Base-by-base conservation (phyloP, 2,797 vertebrate genomes). In the Sebastes umbrosus region DNA sequence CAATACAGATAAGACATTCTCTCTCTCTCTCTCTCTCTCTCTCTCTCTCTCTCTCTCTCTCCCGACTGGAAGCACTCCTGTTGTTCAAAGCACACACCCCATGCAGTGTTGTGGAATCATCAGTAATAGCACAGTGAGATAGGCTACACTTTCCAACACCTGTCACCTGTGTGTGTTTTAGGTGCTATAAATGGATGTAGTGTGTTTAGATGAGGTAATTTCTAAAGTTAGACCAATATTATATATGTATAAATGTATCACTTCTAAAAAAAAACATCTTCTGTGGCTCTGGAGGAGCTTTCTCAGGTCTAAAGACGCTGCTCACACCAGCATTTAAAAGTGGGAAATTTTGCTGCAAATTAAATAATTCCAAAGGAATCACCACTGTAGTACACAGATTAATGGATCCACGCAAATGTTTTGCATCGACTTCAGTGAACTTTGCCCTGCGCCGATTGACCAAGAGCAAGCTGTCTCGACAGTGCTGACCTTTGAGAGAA, bases 1-100 rank as follows among this genome's bases (percentile, higher is more conserved):
- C 90, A 84, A 90, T 90, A 90, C 50, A 75, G 82, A 91, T 90
- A 87, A 87, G 76, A 12, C 70, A 13, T 74, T 69, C 55, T 59
- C 13, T 2, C 46, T 70, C 64, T 63, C 25, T 58, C 50, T 29
- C 60, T 55, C 22, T 59, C 25, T 65, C 34, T 36, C 34, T 36
- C 34, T 36, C 34, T 36, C 11, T 36, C 34, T 13, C 36, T 39
- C 36, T 39, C 4, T 39, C 32, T 39, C 36, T 39, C 4, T 5
- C 32, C 68, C 54, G 16, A 59, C 75, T 73, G 63, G 59, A 86
- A 54, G 32, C 29, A 80, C 59, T 62, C 82, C 82, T 76, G 76
- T 75, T 79, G 79, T 86, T 90, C 80, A 67, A 55, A 77, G 36
- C 73, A 39, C 52, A 57, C 58, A 14, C 67, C 52, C 67, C 77